Percentiles rank a stretch among this genome's conserved stretches.
Evolutionary conservation across 2,888 invertebrate genomes (phyloP).

Genomic region (Heliothis peltigera): DNA sequence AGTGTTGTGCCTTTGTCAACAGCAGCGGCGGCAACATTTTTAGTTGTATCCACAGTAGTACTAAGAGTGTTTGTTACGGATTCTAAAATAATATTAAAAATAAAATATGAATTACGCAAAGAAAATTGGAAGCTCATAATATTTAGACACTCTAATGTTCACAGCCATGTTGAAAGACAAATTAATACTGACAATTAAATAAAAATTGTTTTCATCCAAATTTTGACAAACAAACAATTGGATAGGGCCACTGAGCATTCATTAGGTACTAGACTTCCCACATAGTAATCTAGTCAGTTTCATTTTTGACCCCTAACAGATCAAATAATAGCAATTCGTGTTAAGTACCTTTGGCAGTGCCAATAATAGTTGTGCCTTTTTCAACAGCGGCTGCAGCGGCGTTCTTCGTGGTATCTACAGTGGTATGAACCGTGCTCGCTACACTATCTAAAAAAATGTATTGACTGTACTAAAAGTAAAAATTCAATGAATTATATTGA

Average conservation of each 20-base stretch:
- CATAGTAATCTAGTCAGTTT: too few species aligned
- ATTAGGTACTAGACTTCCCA: too few species aligned
- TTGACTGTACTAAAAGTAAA: constrained; percentile 24
- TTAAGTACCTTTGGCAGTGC: constrained; percentile 49
- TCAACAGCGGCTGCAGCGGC: constrained; percentile 63
- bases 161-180: too few species aligned
- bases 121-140: not conserved
- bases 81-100: constrained; percentile 61
- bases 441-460: constrained; percentile 62
- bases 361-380: constrained; percentile 67
- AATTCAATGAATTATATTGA: constrained; percentile 16
- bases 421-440: constrained; percentile 59
- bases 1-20: constrained; percentile 69
- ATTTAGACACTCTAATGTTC: too few species aligned
- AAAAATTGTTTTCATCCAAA: too few species aligned
- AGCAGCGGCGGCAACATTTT: constrained; percentile 71
- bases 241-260: too few species aligned
- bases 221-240: too few species aligned
- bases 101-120: not conserved
- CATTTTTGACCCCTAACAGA: not conserved
- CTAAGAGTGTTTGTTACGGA: constrained; percentile 68
- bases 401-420: constrained; percentile 66
- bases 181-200: too few species aligned
- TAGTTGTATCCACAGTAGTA: constrained; percentile 72
- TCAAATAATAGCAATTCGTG: not conserved